phyloP scores from a whole-genome alignment of 23 tunicate species.

The Trididemnum miniatum region DNA sequence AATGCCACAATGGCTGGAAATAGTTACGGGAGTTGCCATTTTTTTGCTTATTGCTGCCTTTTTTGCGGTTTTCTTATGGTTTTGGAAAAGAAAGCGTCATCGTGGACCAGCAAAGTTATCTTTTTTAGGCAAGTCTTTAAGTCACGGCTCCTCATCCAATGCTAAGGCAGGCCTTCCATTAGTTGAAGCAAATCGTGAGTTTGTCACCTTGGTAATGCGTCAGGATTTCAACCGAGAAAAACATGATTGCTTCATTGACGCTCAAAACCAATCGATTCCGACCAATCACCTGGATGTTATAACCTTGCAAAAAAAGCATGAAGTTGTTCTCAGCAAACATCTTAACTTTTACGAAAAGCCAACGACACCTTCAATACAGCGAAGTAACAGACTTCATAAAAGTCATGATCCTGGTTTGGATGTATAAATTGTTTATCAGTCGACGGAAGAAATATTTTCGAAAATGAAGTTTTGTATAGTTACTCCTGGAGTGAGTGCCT shows the following conservation, averaged over 20 bases:
- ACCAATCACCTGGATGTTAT: background rate
- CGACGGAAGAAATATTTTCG: no score
- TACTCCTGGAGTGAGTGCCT: no score
- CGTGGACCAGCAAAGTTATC: background rate
- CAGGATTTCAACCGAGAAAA: background rate
- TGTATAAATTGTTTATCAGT: no score
- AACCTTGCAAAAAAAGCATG: background rate
- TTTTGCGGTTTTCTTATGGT: background rate
- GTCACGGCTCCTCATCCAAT: background rate
- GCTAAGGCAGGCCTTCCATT: constrained; percentile 17
- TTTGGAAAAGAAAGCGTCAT: background rate
- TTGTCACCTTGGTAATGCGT: constrained; percentile 66
- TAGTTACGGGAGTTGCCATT: constrained; percentile 20
- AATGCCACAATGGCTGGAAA: no score
- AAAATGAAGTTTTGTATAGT: no score
- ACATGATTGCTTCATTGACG: background rate
- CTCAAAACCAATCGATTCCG: background rate
- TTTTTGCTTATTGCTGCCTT: constrained; percentile 11
- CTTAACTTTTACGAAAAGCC: no score
- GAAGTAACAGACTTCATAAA: no score
- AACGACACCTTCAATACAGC: no score
- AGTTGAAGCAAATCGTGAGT: constrained; percentile 61
- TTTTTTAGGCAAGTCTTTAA: background rate
- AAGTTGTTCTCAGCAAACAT: no score
- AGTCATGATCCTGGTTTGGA: no score